A percentile compares a stretch with the other conserved stretches of the same genome.
Conservation (phyloP, 1,140 invertebrate genomes). For the Drosophila punjabiensis region DNA sequence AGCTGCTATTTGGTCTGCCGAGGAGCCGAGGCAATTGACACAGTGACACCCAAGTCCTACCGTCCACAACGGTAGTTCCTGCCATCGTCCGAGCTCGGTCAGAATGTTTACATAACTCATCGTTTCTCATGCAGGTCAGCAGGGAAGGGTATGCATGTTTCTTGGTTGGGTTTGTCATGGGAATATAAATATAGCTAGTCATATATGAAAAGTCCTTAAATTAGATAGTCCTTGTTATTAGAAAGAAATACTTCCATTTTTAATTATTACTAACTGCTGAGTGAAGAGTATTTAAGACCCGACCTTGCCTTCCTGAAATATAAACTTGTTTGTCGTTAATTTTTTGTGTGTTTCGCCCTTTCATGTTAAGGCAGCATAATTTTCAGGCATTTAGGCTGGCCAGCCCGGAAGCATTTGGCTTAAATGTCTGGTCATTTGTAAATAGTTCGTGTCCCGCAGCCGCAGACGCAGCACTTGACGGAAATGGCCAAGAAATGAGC, state of each 20-base stretch:
- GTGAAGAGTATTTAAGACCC: slow-evolving; percentile 27
- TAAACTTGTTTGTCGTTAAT: slow-evolving; percentile 15
- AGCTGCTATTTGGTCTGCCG: slow-evolving; percentile 20
- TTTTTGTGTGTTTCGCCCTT: slow-evolving; percentile 51
- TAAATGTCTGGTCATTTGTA: slow-evolving; percentile 83
- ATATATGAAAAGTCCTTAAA: neutral
- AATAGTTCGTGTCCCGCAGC: slow-evolving; percentile 76
- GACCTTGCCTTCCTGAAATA: neutral
- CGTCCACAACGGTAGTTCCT: slow-evolving; percentile 15
- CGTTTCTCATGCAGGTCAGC: neutral
- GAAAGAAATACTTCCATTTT: accelerated
- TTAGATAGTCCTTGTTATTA: neutral
- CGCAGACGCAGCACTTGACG: slow-evolving; percentile 69
- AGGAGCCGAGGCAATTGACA: slow-evolving; percentile 69
- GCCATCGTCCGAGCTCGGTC: slow-evolving; percentile 10
- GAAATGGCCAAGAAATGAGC: slow-evolving; percentile 80
- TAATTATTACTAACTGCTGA: neutral
- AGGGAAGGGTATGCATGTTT: neutral
- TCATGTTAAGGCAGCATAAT: slow-evolving; percentile 78
- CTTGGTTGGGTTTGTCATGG: neutral
- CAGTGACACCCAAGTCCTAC: slow-evolving; percentile 62
- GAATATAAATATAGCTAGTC: too few relatives aligned
- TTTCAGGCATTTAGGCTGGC: slow-evolving; percentile 73
- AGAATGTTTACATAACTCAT: slow-evolving; percentile 69
- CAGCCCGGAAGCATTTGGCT: slow-evolving; percentile 79